Conservation (phyloP, 35 echinoderm and acorn worm species). For the Diadema setosum region DNA sequence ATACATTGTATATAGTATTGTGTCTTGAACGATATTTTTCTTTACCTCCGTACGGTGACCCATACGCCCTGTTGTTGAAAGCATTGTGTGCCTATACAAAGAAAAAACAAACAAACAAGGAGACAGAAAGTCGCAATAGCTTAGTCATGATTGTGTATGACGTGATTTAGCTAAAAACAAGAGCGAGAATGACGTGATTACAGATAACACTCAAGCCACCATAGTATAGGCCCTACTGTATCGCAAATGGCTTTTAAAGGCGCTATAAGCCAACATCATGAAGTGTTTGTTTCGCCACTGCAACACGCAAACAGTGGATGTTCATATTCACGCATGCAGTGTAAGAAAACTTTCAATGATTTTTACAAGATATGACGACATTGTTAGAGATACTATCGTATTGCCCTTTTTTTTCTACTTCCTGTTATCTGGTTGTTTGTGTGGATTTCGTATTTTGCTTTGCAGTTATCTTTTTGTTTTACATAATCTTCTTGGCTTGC, state of each 20-base stretch:
- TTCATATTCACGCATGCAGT: no score
- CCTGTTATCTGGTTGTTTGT: no score
- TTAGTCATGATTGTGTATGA: neutral
- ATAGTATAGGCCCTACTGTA: neutral
- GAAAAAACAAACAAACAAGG: neutral
- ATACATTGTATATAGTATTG: no score
- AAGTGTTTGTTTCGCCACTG: neutral
- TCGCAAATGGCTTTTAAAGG: neutral
- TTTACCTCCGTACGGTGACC: constrained; percentile 67
- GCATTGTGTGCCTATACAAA: constrained; percentile 78
- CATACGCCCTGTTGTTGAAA: constrained; percentile 85
- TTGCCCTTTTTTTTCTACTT: no score
- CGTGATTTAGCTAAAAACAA: neutral
- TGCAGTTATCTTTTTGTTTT: no score
- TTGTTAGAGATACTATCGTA: no score
- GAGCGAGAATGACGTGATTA: neutral
- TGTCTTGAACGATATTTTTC: neutral
- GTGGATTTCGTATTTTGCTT: no score
- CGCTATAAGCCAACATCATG: neutral
- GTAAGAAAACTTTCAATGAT: no score
- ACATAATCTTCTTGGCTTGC: no score
- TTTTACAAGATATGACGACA: no score
- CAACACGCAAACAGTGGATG: no score
- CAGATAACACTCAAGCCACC: neutral
- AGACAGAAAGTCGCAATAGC: neutral